These are phyloP conservation scores for Nannospalax galili DNA, from an alignment of 2,113 vertebrate genomes.

Conservation along the genomic window DNA sequence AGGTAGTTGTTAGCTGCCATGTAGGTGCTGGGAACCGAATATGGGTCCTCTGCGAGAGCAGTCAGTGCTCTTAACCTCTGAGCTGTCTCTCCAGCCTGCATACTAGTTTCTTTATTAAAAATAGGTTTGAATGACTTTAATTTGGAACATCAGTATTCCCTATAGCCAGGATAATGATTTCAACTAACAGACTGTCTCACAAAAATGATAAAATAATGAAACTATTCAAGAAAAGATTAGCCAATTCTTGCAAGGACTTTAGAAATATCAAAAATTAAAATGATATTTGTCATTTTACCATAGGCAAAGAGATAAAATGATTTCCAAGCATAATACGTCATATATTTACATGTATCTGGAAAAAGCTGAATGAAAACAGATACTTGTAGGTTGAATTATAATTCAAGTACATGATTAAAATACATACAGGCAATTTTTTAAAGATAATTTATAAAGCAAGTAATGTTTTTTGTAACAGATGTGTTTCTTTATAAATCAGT, in stretches of 20 bases:
- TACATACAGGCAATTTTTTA: constrained; percentile 29
- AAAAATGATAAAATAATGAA: constrained; percentile 46
- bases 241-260: not conserved
- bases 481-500: constrained; percentile 17
- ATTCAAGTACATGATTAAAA: constrained; percentile 42
- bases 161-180: not conserved
- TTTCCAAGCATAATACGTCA: constrained; percentile 17
- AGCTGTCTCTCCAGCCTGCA: no score
- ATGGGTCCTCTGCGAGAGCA: no score
- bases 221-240: constrained; percentile 33
- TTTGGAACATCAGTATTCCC: not conserved
- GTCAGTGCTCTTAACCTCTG: no score
- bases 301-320: not conserved
- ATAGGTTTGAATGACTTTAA: constrained; percentile 16
- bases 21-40: no score
- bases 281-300: not conserved
- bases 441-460: constrained; percentile 45
- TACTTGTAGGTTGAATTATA: constrained; percentile 20
- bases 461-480: constrained; percentile 23
- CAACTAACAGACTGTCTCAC: not conserved
- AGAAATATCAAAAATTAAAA: constrained; percentile 19
- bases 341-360: not conserved
- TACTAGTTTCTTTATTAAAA: constrained; percentile 22
- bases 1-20: no score
- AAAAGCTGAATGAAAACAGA: not conserved